These are phyloP conservation scores for Phortica variegata DNA, from an alignment of 1,140 invertebrate species.

Conservation along the genomic window DNA sequence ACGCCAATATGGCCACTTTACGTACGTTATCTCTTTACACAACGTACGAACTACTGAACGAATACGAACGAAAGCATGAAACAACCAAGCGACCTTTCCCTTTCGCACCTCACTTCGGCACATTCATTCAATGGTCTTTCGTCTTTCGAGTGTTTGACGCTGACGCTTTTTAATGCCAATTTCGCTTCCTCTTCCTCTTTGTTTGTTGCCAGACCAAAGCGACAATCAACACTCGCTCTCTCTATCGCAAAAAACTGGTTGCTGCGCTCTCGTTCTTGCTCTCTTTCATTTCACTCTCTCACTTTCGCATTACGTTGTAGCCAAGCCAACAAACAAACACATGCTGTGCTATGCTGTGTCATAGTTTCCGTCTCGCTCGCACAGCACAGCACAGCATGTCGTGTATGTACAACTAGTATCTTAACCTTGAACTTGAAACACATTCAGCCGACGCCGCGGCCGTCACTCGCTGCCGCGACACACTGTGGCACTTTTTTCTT, in stretches of 20 bases:
- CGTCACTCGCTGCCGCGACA: constrained; percentile 31
- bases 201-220: constrained; percentile 25
- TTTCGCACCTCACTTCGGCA: too few species aligned
- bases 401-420: constrained; percentile 47
- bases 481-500: too few species aligned
- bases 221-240: constrained; percentile 3
- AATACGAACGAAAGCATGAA: too few species aligned
- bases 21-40: too few species aligned
- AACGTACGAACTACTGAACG: too few species aligned
- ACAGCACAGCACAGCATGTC: neutral
- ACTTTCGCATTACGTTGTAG: too few species aligned
- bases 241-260: constrained; percentile 1
- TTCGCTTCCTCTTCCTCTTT: constrained; percentile 33
- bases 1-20: too few species aligned
- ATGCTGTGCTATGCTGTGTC: constrained; percentile 7
- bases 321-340: constrained; percentile 19
- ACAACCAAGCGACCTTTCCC: too few species aligned
- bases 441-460: constrained; percentile 21
- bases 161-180: too few species aligned
- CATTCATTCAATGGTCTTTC: too few species aligned
- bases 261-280: constrained; percentile 10
- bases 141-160: neutral
- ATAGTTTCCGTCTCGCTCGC: constrained; percentile 20
- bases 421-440: constrained; percentile 57
- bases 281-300: constrained; percentile 26